Conservation (phyloP, 2,797 vertebrate species). For the Brotula barbata region DNA sequence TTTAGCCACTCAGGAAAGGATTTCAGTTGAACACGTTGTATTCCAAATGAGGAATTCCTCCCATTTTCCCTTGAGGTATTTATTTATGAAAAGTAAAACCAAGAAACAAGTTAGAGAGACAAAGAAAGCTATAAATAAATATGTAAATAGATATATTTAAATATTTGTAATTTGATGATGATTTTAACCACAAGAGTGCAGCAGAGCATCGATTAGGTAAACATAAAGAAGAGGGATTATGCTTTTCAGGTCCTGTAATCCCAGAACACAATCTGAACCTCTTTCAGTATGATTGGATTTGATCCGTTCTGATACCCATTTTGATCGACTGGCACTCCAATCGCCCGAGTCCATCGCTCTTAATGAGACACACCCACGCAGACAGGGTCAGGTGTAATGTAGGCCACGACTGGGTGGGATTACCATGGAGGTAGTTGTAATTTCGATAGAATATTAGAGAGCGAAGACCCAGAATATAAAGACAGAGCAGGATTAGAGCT, state of each 20-base stretch:
- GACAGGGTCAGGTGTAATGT: conserved; percentile 46
- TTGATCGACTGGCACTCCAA: conserved; percentile 38
- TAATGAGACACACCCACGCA: neutral
- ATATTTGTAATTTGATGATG: no score
- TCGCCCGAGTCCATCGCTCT: conserved; percentile 18
- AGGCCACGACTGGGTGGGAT: conserved; percentile 62
- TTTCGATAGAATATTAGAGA: conserved; percentile 66
- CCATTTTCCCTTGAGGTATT: neutral
- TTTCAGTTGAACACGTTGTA: neutral
- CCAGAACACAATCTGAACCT: conserved; percentile 33
- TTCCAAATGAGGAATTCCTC: neutral
- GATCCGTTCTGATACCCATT: conserved; percentile 36
- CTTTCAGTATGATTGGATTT: conserved; percentile 60
- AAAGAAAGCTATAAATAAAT: no score
- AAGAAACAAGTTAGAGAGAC: no score
- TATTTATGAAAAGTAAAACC: neutral
- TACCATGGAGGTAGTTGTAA: conserved; percentile 69
- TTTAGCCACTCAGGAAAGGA: neutral
- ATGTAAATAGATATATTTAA: no score
- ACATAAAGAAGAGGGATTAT: conserved; percentile 36
- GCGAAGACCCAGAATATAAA: conserved; percentile 60
- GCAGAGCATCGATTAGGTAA: neutral
- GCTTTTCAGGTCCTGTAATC: conserved; percentile 60
- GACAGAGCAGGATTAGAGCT: conserved; percentile 60
- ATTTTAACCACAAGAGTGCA: conserved; percentile 43